These are phyloP conservation scores for Drosophila yakuba DNA, from an alignment of 1,140 invertebrate genomes.

Conservation along the genomic window DNA sequence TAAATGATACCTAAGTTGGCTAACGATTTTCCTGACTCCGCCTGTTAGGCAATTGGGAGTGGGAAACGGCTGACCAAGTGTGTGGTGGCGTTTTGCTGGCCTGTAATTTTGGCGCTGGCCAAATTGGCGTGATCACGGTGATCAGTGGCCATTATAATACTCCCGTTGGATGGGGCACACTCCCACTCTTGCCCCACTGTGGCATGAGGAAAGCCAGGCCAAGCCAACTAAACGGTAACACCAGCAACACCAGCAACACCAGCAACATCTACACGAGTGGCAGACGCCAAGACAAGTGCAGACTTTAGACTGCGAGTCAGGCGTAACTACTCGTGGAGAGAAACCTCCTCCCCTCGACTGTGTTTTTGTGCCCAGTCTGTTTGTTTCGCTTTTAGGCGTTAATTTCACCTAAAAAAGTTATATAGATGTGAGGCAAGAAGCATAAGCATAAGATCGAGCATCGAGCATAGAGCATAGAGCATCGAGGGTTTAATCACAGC, in stretches of 20 bases:
- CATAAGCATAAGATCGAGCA: slow-evolving; percentile 52
- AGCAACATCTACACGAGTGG: slow-evolving; percentile 3
- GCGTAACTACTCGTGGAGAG: slow-evolving; percentile 68
- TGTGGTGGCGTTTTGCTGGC: neutral
- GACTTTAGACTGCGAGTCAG: slow-evolving; percentile 41
- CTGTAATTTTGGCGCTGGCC: slow-evolving; percentile 22
- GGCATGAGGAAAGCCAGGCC: slow-evolving; percentile 41
- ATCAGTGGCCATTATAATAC: slow-evolving; percentile 26
- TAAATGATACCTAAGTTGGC: neutral
- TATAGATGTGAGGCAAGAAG: slow-evolving; percentile 5
- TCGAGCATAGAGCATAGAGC: slow-evolving; percentile 42
- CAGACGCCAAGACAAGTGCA: slow-evolving; percentile 33
- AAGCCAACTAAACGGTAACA: slow-evolving; percentile 25
- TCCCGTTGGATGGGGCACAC: slow-evolving; percentile 4
- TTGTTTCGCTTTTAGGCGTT: slow-evolving; percentile 50
- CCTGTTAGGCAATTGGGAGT: neutral
- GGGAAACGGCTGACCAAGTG: slow-evolving; percentile 9
- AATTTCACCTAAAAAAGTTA: slow-evolving; percentile 66
- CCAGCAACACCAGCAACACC: slow-evolving; percentile 21
- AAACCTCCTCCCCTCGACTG: slow-evolving; percentile 32
- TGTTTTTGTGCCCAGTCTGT: neutral
- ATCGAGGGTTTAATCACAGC: slow-evolving; percentile 30
- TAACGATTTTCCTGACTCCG: neutral
- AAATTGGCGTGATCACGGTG: slow-evolving; percentile 16
- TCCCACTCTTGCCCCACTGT: slow-evolving; percentile 42